A percentile compares a stretch with the other conserved stretches of the same genome.
Conservation (phyloP, 1,140 invertebrate species). For the Drosophila persimilis region DNA sequence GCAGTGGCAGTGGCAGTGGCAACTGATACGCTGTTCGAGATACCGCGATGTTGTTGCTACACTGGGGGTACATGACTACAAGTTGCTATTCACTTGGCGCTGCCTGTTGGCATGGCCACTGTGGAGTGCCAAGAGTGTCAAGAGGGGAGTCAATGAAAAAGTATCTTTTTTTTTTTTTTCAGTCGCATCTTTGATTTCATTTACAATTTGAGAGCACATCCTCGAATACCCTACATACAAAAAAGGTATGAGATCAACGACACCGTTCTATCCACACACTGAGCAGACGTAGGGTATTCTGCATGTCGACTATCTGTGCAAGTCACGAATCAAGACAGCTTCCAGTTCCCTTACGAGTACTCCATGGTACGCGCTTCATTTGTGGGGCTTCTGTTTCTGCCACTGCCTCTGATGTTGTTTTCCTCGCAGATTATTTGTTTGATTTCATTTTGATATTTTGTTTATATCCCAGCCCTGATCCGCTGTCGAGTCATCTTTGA, state of each 20-base stretch:
- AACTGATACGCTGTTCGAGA: slow-evolving; percentile 62
- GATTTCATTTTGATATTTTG: slow-evolving; percentile 63
- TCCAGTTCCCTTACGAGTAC: neutral
- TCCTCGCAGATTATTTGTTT: slow-evolving; percentile 50
- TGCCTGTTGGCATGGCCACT: slow-evolving; percentile 46
- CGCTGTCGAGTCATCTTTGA: slow-evolving; percentile 4
- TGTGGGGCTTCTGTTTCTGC: slow-evolving; percentile 36
- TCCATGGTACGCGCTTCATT: slow-evolving; percentile 17
- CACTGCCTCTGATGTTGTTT: slow-evolving; percentile 6
- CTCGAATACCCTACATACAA: slow-evolving; percentile 1
- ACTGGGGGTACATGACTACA: slow-evolving; percentile 59
- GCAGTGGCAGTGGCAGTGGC: slow-evolving; percentile 4
- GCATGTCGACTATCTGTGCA: neutral
- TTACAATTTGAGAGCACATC: slow-evolving; percentile 39
- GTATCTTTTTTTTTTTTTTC: slow-evolving; percentile 28
- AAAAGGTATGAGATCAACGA: too few species aligned
- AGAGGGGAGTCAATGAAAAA: slow-evolving; percentile 5
- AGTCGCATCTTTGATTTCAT: slow-evolving; percentile 51
- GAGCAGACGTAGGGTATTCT: slow-evolving; percentile 8
- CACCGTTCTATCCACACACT: too few species aligned
- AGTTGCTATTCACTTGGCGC: slow-evolving; percentile 34
- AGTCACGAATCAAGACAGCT: neutral
- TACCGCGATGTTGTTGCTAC: slow-evolving; percentile 71
- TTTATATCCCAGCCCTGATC: slow-evolving; percentile 37
- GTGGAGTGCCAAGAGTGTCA: neutral